Conservation (phyloP, 2,888 invertebrate genomes). For the Lumbricus terrestris region DNA sequence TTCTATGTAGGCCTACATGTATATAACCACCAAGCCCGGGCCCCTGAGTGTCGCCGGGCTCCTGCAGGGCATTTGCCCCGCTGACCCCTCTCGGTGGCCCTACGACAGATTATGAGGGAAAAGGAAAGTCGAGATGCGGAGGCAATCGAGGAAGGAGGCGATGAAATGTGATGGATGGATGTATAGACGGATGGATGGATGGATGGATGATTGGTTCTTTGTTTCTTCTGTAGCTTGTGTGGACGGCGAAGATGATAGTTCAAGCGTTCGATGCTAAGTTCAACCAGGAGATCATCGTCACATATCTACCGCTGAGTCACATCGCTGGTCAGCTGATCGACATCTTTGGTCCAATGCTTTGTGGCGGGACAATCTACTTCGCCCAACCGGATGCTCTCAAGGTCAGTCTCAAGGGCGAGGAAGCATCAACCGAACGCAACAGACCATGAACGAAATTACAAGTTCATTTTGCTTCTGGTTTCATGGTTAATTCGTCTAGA, state of each 20-base stretch:
- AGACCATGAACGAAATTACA: too few relatives aligned
- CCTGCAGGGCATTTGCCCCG: too few relatives aligned
- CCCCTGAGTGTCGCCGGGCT: too few relatives aligned
- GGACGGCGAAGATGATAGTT: conserved; percentile 8
- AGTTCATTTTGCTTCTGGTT: neutral
- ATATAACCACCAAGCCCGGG: too few relatives aligned
- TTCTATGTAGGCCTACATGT: too few relatives aligned
- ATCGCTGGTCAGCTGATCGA: conserved; percentile 87
- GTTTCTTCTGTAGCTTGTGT: conserved; percentile 5
- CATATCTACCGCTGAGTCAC: conserved; percentile 85
- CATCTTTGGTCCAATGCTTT: conserved; percentile 69
- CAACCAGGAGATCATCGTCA: conserved; percentile 66
- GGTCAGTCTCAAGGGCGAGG: conserved; percentile 44
- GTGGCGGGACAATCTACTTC: conserved; percentile 76
- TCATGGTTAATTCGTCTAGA: neutral
- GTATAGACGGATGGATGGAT: too few relatives aligned
- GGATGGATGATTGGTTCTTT: too few relatives aligned
- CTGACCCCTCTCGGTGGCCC: too few relatives aligned
- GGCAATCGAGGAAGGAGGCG: too few relatives aligned
- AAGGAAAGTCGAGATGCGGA: too few relatives aligned
- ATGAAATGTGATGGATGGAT: too few relatives aligned
- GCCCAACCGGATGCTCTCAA: conserved; percentile 86
- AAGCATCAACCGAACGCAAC: neutral
- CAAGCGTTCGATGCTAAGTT: neutral
- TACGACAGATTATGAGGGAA: neutral